A percentile compares a stretch with the other conserved stretches of the same genome.
phyloP scores from a whole-genome alignment of 2,888 invertebrate species.

The Caenorhabditis sulstoni region DNA sequence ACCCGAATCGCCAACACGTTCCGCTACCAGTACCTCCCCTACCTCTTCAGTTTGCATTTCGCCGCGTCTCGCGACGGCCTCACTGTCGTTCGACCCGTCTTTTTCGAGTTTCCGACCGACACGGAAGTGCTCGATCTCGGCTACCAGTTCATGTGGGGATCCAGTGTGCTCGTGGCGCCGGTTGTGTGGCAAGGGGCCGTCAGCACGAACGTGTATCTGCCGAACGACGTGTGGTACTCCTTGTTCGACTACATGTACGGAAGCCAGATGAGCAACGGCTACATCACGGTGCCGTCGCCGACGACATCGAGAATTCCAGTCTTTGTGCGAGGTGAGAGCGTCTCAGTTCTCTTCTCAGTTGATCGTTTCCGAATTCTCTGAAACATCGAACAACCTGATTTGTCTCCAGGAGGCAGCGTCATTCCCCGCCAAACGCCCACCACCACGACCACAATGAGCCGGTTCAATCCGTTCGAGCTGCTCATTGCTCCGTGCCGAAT shows the following conservation, averaged over 20 bases:
- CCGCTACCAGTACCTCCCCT: constrained; percentile 78
- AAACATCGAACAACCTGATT: neutral
- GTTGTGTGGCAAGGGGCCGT: constrained; percentile 63
- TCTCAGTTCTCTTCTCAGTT: too few relatives aligned
- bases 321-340: constrained; percentile 73
- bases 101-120: constrained; percentile 73
- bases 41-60: constrained; percentile 74
- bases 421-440: constrained; percentile 82
- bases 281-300: constrained; percentile 68
- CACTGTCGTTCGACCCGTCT: constrained; percentile 75
- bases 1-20: constrained; percentile 75
- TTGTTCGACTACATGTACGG: constrained; percentile 70
- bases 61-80: constrained; percentile 65
- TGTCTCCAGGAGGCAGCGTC: constrained; percentile 84
- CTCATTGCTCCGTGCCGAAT: constrained; percentile 82
- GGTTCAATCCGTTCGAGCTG: constrained; percentile 86
- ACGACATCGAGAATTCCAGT: constrained; percentile 70
- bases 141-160: constrained; percentile 79
- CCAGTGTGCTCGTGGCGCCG: constrained; percentile 67
- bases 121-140: constrained; percentile 62
- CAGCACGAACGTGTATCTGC: constrained; percentile 80
- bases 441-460: constrained; percentile 77
- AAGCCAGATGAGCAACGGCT: constrained; percentile 47
- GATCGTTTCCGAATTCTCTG: neutral
- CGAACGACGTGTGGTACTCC: constrained; percentile 80